Evolutionary conservation across 2,888 invertebrate species (phyloP).

Genomic region (Ectobius pallidus): DNA sequence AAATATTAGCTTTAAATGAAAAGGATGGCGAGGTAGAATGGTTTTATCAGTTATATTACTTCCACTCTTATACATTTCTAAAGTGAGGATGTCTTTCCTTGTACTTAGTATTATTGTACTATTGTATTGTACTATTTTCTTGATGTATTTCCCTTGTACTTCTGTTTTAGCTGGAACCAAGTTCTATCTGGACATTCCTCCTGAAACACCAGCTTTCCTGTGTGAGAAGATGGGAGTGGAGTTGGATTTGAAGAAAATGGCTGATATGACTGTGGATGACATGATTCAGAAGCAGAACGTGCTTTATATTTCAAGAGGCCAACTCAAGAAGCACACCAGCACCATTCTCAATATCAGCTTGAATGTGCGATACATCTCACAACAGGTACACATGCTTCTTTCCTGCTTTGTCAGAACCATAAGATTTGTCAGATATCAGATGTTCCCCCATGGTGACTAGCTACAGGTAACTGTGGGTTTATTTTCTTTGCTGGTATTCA

Average conservation of each 20-base stretch:
- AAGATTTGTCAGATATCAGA: no score
- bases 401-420: no score
- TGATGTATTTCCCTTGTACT: no score
- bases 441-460: no score
- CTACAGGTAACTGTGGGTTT: no score
- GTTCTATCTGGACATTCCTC: constrained; percentile 64
- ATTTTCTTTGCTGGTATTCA: no score
- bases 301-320: constrained; percentile 84
- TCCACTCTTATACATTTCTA: no score
- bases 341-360: constrained; percentile 90
- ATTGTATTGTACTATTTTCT: not conserved
- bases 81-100: not conserved
- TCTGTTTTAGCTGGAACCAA: no score
- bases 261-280: constrained; percentile 87
- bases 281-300: constrained; percentile 83
- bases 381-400: constrained; percentile 77
- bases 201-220: constrained; percentile 87
- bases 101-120: not conserved
- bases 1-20: no score
- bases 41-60: no score
- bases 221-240: constrained; percentile 92
- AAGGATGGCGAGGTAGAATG: no score
- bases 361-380: constrained; percentile 88
- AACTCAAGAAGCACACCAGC: constrained; percentile 89
- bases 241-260: constrained; percentile 86